phyloP scores from a whole-genome alignment of 2,888 invertebrate species.

The Caenorhabditis becei region DNA sequence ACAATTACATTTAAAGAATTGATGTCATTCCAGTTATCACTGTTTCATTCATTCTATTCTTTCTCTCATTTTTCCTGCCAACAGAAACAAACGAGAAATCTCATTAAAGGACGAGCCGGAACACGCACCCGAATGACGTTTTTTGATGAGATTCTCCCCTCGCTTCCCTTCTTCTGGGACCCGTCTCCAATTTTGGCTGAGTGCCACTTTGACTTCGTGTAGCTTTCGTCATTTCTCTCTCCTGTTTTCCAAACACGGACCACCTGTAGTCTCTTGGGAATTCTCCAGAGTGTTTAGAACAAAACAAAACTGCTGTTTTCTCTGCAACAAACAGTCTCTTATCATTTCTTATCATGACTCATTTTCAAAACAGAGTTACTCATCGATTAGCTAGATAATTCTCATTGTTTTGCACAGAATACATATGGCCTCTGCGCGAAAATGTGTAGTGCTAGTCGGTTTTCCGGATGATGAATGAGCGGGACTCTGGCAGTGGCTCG shows the following conservation, averaged over 20 bases:
- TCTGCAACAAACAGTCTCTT: no score
- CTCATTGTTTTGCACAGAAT: constrained; percentile 19
- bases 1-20: no score
- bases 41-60: constrained; percentile 1
- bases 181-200: constrained; percentile 8
- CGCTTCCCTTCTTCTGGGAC: neutral
- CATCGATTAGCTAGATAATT: constrained; percentile 17
- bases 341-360: no score
- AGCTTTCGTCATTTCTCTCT: neutral
- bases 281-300: no score
- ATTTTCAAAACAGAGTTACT: no score
- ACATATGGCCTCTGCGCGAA: neutral
- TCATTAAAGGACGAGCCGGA: constrained; percentile 19
- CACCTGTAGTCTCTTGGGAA: neutral
- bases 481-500: constrained; percentile 8
- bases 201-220: neutral
- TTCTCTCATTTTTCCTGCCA: neutral
- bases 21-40: neutral
- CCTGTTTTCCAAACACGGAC: neutral
- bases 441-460: constrained; percentile 39
- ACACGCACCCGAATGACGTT: constrained; percentile 30
- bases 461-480: constrained; percentile 53
- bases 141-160: constrained; percentile 26
- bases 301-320: no score
- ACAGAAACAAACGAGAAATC: constrained; percentile 10